Evolutionary conservation across 1,140 invertebrate genomes (phyloP), one percentile per base, ranked within the genome.

Genomic region (Agraylea sexmaculata): DNA sequence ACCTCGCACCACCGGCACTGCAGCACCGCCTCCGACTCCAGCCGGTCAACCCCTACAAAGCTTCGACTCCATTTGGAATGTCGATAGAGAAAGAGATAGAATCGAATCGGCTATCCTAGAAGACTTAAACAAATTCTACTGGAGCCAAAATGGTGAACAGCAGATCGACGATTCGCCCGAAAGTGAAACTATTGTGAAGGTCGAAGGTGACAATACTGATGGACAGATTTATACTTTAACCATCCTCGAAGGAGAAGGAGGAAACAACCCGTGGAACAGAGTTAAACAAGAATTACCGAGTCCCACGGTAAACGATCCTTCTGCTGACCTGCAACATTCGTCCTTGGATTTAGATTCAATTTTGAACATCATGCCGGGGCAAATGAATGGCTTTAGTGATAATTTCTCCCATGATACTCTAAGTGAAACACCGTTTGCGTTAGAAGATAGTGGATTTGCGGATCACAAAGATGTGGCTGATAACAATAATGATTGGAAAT

Each of bases 401-500:
- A 68, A 66, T 45, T 72, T 70, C 43, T 50, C 43, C 22, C 34
- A 45, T 31, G 64, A 51, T 47, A 58, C 53, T 37, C 49, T 73
- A 32, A 74, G 73, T 60, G 70, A 69, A 13, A 70, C 72, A 59
- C 68, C 60, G 27, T 78, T 74, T 52, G 66, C 60, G 11, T 77
- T 77, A 48, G 71, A 78, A 49, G 72, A 78, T 43, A 73, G 70
- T 53, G 70, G 72, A 37, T 79, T 71, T 53, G 66, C 69, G 22
- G 77, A 78, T 44, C 69, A 71, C 45, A 77, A 72, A 52, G 71
- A 78, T 39, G 71, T 58, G 39, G 60, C 57, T 35, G 66, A 73
- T 53, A 82, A 81, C 47, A 83, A 84, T 54, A 83, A 85, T 60
- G 80, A 83, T 51, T 83, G 79, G 80, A 83, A 83, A 51, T 64